Evolutionary conservation across 2,888 invertebrate species (phyloP), one percentile per base, ranked within the genome.

Genomic region (Drosophila suboccidentalis): DNA sequence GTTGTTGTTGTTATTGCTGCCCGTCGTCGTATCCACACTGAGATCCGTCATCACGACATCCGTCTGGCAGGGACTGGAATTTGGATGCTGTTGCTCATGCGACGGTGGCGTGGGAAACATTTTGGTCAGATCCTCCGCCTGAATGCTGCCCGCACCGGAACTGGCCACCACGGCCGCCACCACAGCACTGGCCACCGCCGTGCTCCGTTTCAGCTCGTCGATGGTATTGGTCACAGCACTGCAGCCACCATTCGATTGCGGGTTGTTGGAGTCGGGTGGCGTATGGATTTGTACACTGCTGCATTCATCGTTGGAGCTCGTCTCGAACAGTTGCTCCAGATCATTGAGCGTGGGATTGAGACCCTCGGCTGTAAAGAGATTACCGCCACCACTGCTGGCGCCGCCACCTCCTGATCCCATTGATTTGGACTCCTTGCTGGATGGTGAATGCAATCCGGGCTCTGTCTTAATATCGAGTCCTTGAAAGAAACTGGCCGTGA

Each of bases 41-140:
- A 93, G 91, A 80, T 93, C 91, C 47, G 93, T 89, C 90, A 93
- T 92, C 78, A 91, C 91, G 36, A 93, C 91, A 89, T 95, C 95
- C 80, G 94, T 94, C 80, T 95, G 93, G 76, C 92, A 91, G 47
- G 98, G 98, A 86, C 97, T 97, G 39, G 97, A 95, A 82, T 97
- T 97, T 55, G 97, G 97, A 94, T 97, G 97, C 92, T 92, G 97
- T 91, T 92, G 97, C 93, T 98, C 98, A 91, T 98, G 95, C 71
- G 98, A 98, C 26, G 99, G 99, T 76, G 99, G 99, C 60, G 99
- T 99, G 13, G 99, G 99, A 93, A 98, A 99, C 98, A 99, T 99
- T 93, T 98, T 97, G 76, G 97, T 96, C 29, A 99, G 94, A 93
- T 98, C 98, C 92, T 97, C 97, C 0, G 92, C 92, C 63, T 92